A percentile compares a stretch with the other conserved stretches of the same genome.
Conservation (phyloP, 2,113 vertebrate species). For the Carassius carassius region DNA sequence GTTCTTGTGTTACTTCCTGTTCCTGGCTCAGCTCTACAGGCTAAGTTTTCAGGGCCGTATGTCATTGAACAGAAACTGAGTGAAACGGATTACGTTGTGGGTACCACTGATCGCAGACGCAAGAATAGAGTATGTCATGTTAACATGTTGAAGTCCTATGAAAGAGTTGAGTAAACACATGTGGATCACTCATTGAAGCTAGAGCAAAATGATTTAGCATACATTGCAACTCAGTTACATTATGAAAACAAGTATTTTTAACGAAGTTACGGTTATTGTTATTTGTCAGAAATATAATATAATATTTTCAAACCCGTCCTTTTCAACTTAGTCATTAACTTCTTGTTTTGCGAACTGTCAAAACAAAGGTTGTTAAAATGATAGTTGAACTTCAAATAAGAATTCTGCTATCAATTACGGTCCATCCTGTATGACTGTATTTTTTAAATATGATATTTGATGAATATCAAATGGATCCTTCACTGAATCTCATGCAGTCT, state of each 20-base stretch:
- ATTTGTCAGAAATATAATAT: neutral
- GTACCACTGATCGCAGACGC: too few relatives aligned
- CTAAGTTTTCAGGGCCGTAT: too few relatives aligned
- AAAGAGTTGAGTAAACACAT: neutral
- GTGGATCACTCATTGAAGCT: neutral
- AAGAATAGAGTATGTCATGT: too few relatives aligned
- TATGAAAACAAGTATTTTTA: neutral
- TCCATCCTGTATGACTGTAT: too few relatives aligned
- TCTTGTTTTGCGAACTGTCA: neutral
- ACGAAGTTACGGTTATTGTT: neutral
- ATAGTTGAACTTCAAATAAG: too few relatives aligned
- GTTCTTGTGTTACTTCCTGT: too few relatives aligned
- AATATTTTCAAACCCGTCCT: neutral
- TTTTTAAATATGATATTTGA: too few relatives aligned
- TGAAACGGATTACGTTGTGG: too few relatives aligned
- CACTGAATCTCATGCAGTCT: neutral
- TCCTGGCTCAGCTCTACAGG: too few relatives aligned
- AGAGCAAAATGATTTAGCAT: neutral
- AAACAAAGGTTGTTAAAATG: neutral
- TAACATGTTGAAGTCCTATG: too few relatives aligned
- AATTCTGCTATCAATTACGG: too few relatives aligned
- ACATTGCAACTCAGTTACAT: neutral
- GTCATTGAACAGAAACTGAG: too few relatives aligned
- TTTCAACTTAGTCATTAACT: neutral
- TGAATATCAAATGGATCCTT: neutral